These are phyloP conservation scores for roundworm (Caenorhabditis elegans) DNA, from an alignment of 1,140 invertebrate genomes.

Conservation along the genomic window DNA sequence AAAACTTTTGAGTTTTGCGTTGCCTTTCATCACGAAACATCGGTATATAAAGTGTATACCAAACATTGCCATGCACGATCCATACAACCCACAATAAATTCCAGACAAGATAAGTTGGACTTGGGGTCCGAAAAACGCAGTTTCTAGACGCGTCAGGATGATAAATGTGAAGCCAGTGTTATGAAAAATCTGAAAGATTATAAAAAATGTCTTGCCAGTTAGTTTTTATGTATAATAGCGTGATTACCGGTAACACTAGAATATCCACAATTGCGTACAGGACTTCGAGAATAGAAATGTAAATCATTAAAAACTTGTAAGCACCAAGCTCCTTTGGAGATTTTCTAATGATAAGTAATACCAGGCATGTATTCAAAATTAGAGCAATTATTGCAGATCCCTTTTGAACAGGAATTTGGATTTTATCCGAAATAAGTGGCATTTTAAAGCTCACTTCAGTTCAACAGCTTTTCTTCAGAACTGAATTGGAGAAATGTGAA, in stretches of 20 bases:
- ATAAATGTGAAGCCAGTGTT: not conserved
- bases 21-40: not conserved
- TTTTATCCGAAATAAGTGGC: not conserved
- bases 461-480: no score
- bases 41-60: not conserved
- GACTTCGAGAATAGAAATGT: not conserved
- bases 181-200: not conserved
- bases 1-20: not conserved
- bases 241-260: slow-evolving; percentile 75
- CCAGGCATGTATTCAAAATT: not conserved
- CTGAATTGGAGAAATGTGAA: no score
- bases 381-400: not conserved
- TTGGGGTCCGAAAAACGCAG: not conserved
- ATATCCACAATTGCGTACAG: slow-evolving; percentile 69
- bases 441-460: no score
- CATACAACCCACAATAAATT: not conserved
- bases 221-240: no score
- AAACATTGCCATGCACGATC: not conserved
- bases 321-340: not conserved
- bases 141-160: not conserved
- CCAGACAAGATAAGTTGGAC: not conserved
- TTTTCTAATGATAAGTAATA: not conserved
- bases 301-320: not conserved
- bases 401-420: not conserved
- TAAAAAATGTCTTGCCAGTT: not conserved